phyloP scores from a whole-genome alignment of 1,140 invertebrate species.

The Zaprionus gabonicus region DNA sequence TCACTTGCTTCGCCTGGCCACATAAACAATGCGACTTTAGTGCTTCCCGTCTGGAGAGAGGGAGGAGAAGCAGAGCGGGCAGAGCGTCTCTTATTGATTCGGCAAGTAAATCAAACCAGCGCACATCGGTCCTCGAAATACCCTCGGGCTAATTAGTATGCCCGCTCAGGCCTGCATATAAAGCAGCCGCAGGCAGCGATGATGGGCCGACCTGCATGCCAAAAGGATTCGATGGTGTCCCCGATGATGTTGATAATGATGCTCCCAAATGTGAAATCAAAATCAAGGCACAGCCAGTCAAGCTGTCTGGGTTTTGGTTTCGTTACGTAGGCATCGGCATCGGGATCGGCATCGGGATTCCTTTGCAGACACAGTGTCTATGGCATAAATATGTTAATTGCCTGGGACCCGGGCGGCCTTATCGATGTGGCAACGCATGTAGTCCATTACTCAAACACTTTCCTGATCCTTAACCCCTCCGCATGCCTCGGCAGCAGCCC shows the following conservation, averaged over 20 bases:
- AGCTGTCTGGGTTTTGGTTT: conserved; percentile 54
- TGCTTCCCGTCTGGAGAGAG: conserved; percentile 47
- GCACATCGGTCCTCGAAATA: conserved; percentile 35
- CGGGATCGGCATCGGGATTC: conserved; percentile 19
- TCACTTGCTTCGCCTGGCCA: conserved; percentile 24
- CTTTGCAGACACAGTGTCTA: conserved; percentile 71
- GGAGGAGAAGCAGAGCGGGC: conserved; percentile 33
- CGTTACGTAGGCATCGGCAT: conserved; percentile 10
- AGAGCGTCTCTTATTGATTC: conserved; percentile 44
- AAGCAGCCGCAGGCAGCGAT: conserved; percentile 48
- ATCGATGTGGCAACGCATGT: conserved; percentile 63
- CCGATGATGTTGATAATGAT: conserved; percentile 1
- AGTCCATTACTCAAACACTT: conserved; percentile 65
- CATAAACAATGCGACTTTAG: conserved; percentile 74
- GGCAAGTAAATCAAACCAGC: conserved; percentile 66
- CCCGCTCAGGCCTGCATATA: conserved; percentile 78
- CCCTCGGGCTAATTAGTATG: conserved; percentile 74
- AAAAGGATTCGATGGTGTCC: conserved; percentile 41
- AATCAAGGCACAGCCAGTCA: conserved; percentile 63
- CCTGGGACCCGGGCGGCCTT: conserved; percentile 48
- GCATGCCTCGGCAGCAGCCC: conserved; percentile 16
- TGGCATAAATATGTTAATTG: conserved; percentile 77
- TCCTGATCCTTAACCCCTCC: conserved; percentile 69
- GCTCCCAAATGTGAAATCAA: conserved; percentile 54
- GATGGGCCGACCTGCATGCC: conserved; percentile 63